Evolutionary conservation across 2,888 invertebrate species (phyloP).

Genomic region (Dicyrtomina minuta): DNA sequence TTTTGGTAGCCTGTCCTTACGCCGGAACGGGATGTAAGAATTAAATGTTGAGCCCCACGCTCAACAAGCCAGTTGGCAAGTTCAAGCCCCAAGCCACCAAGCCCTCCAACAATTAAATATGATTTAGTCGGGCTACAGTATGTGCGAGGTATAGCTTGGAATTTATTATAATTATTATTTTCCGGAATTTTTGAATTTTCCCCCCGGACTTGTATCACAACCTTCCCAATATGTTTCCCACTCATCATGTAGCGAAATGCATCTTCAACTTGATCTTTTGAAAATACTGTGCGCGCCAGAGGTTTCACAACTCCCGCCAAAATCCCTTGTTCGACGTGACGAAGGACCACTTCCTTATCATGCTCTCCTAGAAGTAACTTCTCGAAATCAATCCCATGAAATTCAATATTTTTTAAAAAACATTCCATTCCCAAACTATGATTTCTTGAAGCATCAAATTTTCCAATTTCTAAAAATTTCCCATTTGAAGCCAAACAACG

Average conservation of each 20-base stretch:
- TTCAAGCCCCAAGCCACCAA: slow-evolving; percentile 34
- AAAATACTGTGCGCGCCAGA: slow-evolving; percentile 66
- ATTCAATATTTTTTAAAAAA: slow-evolving; percentile 93
- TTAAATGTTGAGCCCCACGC: slow-evolving; percentile 20
- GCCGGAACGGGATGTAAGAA: slow-evolving; percentile 24
- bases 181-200: too few species aligned
- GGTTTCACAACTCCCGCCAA: slow-evolving; percentile 69
- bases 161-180: too few species aligned
- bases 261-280: slow-evolving; percentile 67
- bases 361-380: slow-evolving; percentile 71
- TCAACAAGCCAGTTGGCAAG: slow-evolving; percentile 22
- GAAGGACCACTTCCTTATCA: slow-evolving; percentile 58
- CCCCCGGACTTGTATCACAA: slow-evolving; percentile 59
- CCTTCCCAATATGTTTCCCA: slow-evolving; percentile 82
- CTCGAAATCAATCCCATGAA: slow-evolving; percentile 94
- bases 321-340: slow-evolving; percentile 61
- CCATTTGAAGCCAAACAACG: neutral
- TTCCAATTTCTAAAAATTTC: slow-evolving; percentile 61
- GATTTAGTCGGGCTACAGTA: slow-evolving; percentile 61
- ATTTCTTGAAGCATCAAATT: slow-evolving; percentile 89
- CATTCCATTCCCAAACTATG: slow-evolving; percentile 77
- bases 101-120: slow-evolving; percentile 63
- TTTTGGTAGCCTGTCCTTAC: slow-evolving; percentile 27
- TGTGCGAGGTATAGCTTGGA: slow-evolving; percentile 59
- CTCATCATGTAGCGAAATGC: slow-evolving; percentile 72